Evolutionary conservation across 2,113 vertebrate genomes (phyloP).

Genomic region (Meleagris gallopavo): DNA sequence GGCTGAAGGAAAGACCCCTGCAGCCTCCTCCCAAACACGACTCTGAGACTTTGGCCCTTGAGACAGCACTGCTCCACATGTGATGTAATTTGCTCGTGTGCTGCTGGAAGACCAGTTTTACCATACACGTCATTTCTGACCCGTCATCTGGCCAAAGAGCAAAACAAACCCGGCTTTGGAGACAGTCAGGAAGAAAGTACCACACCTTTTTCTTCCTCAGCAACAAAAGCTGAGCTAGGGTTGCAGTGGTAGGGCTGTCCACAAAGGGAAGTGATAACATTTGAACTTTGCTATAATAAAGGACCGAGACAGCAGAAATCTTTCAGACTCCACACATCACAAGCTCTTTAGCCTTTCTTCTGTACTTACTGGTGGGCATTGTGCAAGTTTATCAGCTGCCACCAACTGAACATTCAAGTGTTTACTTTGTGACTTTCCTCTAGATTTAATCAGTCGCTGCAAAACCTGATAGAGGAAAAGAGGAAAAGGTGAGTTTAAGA

Average conservation of each 20-base stretch:
- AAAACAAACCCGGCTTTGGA: not conserved
- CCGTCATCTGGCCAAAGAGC: not conserved
- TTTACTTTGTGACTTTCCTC: slow-evolving; percentile 98
- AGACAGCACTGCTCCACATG: not conserved
- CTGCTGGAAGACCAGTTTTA: not conserved
- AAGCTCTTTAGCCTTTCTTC: not conserved
- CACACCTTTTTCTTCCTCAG: not conserved
- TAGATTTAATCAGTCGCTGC: slow-evolving; percentile 96
- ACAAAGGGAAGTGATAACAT: not conserved
- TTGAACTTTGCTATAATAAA: not conserved
- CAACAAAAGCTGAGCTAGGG: not conserved
- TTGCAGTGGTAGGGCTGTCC: not conserved
- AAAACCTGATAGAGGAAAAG: slow-evolving; percentile 84
- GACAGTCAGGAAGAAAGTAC: not conserved
- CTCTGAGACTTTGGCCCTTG: not conserved
- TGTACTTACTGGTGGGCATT: slow-evolving; percentile 94
- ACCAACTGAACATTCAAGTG: slow-evolving; percentile 98
- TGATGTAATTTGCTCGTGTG: accelerated
- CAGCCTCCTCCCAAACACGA: not conserved
- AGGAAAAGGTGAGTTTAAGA: not conserved
- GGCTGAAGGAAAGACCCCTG: not conserved
- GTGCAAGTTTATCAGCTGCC: slow-evolving; percentile 95
- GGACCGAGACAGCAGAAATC: not conserved
- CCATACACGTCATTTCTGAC: not conserved
- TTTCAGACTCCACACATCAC: not conserved